Evolutionary conservation across 2,113 vertebrate genomes (phyloP).

Genomic region (Zapus hudsonius): DNA sequence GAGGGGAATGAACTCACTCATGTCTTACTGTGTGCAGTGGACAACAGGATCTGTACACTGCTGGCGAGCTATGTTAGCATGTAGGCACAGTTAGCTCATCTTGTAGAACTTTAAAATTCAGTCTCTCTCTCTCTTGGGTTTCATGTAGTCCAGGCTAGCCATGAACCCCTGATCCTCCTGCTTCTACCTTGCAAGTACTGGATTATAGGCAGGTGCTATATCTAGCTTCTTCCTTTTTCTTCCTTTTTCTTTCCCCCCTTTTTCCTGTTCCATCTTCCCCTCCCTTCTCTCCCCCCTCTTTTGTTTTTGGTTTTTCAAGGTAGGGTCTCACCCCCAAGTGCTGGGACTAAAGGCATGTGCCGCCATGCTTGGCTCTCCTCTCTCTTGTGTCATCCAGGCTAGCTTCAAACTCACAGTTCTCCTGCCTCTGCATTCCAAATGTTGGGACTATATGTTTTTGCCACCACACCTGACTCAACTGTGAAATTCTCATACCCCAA

Average conservation of each 20-base stretch:
- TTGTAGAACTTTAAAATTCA: neutral
- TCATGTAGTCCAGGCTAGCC: neutral
- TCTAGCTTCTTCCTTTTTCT: neutral
- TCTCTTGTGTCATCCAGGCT: neutral
- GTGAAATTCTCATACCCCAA: constrained; percentile 6
- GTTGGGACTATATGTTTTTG: neutral
- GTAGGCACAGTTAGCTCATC: neutral
- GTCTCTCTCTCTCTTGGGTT: too few species aligned
- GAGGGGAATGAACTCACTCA: neutral
- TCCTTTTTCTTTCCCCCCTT: too few species aligned
- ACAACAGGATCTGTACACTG: neutral
- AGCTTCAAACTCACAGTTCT: neutral
- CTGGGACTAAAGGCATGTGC: too few species aligned
- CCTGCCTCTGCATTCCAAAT: neutral
- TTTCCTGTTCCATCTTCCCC: neutral
- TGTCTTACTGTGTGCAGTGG: neutral
- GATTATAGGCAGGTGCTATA: too few species aligned
- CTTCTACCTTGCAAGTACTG: neutral
- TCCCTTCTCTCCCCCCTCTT: neutral
- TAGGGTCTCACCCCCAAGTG: too few species aligned
- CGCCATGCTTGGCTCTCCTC: too few species aligned
- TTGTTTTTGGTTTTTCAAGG: too few species aligned
- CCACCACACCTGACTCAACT: neutral
- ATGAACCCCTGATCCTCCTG: neutral
- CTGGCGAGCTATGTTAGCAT: neutral